Evolutionary conservation across 2,888 invertebrate species (phyloP).

Genomic region (Apodemia zela): DNA sequence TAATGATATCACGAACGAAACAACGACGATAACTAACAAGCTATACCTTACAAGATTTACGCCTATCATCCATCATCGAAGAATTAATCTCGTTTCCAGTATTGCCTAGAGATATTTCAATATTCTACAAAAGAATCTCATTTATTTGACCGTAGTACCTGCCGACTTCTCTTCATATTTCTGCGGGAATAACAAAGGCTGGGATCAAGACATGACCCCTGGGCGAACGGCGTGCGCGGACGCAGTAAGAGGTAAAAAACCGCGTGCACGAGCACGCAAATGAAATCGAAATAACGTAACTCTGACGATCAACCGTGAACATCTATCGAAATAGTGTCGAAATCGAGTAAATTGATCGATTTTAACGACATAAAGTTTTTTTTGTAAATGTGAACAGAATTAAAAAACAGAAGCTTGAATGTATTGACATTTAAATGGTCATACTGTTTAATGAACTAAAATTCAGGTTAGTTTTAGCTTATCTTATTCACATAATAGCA

Average conservation of each 20-base stretch:
- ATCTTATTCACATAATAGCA: no score
- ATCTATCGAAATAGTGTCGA: conserved; percentile 1
- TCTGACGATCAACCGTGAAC: conserved; percentile 26
- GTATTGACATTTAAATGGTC: no score
- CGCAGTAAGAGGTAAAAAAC: conserved; percentile 60
- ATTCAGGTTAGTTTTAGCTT: no score
- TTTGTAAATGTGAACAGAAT: no score
- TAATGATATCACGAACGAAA: conserved; percentile 37
- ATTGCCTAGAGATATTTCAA: conserved; percentile 72
- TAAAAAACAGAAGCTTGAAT: no score
- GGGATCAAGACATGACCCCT: conserved; percentile 68
- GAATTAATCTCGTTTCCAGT: conserved; percentile 58
- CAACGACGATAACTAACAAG: conserved; percentile 59
- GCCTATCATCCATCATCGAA: conserved; percentile 60
- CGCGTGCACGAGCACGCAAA: conserved; percentile 72
- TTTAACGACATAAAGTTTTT: no score
- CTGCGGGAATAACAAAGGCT: conserved; percentile 68
- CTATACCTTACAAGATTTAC: conserved; percentile 68
- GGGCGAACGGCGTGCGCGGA: conserved; percentile 44
- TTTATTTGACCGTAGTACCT: conserved; percentile 54
- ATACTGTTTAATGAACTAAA: no score
- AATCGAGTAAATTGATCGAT: background rate
- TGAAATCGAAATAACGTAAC: conserved; percentile 76
- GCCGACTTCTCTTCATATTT: conserved; percentile 67
- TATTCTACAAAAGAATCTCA: conserved; percentile 69